Base-by-base conservation (phyloP, 2,888 invertebrate genomes). In the Cantharis rufa region DNA sequence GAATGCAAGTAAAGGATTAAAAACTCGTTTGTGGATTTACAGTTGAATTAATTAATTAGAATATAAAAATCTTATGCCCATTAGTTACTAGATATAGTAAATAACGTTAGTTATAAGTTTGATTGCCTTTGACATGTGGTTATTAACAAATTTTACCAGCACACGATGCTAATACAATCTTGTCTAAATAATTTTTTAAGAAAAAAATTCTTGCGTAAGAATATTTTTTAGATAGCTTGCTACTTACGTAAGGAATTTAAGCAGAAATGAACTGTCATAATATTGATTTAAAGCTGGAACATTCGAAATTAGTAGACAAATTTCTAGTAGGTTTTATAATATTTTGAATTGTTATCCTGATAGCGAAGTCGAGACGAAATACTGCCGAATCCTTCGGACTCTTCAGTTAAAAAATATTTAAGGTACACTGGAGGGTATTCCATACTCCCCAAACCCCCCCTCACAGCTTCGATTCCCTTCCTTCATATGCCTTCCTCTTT, bases 11-110 rank as follows among this genome's bases (percentile, higher is more conserved):
- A 48, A 48, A 48, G 48, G 48, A 48, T 48, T 48, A 66, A 18
- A 66, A 66, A 66, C 64, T 66, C 64, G 21, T 66, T 66, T 66
- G 24, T 66, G 24, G 24, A 66, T 66, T 66, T 66, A 66, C 64
- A 66, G 64, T 66, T 66, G 64, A 66, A 66, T 66, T 66, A 66
- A 66, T 66, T 66, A 66, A 66, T 66, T 66, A 66, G 64, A 21
- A 48, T 48, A 48, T 66, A 66, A 66, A 64, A 66, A 66, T 66
- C 64, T 21, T 66, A 18, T 66, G 48, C 48, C 48, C 48, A 48
- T 48, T 48, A 48, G 48, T 24, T 66, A 24, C 64, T 18, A 66
- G 64, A 66, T 66, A 66, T n/a, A 66, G 64, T 66, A 66, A 66
- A 66, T 66, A 66, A 66, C 64, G 64, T 66, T 24, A 66, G 64